phyloP scores from a whole-genome alignment of 2,113 vertebrate species.

The Collichthys lucidus region DNA sequence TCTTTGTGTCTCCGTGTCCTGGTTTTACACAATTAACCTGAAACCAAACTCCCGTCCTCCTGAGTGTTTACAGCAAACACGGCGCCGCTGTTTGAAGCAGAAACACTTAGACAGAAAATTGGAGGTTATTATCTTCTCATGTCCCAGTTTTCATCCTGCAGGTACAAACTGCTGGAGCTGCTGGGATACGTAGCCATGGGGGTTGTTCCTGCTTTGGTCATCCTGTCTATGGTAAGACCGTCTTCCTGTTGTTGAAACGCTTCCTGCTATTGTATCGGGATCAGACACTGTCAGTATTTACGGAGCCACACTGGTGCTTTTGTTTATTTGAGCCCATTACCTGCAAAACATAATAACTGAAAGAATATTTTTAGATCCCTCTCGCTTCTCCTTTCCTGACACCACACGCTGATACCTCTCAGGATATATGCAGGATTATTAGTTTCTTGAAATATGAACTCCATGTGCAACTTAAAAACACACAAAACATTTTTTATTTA shows the following conservation, averaged over 20 bases:
- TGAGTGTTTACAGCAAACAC: conserved; percentile 50
- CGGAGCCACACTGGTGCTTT: not conserved
- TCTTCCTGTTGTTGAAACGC: conserved; percentile 1
- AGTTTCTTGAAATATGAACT: no score
- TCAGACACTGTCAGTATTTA: not conserved
- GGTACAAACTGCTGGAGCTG: conserved; percentile 94
- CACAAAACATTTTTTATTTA: no score
- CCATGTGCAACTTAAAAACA: no score
- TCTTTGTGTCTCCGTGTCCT: not conserved
- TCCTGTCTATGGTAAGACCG: conserved; percentile 93
- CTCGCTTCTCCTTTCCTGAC: not conserved
- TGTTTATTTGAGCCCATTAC: conserved; percentile 7
- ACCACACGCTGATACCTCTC: not conserved
- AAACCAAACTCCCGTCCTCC: conserved; percentile 27
- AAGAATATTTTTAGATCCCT: not conserved
- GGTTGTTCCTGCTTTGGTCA: conserved; percentile 90
- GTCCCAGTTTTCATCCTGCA: conserved; percentile 64
- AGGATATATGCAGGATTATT: no score
- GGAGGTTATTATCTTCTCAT: conserved; percentile 21
- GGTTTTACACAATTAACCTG: conserved; percentile 33
- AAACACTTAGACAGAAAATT: not conserved
- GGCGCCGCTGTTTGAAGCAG: conserved; percentile 26
- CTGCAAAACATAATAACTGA: not conserved
- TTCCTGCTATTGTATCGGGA: conserved; percentile 57
- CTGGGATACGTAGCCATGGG: conserved; percentile 92